A percentile compares a stretch with the other conserved stretches of the same genome.
phyloP scores from a whole-genome alignment of 2,888 invertebrate species.

The Acronicta aceris region DNA sequence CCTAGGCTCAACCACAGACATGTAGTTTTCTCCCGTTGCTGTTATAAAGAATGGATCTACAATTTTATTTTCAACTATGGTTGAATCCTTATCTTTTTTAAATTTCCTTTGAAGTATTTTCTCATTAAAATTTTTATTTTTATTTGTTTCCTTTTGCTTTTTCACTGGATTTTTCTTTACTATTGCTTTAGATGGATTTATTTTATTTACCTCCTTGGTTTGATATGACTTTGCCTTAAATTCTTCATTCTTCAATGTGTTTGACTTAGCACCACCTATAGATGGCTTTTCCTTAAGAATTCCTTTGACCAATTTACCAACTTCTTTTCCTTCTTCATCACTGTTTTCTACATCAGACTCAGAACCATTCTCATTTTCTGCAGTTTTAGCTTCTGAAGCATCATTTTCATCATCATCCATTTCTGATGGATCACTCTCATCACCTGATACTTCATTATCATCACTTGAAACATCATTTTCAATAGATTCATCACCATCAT shows the following conservation, averaged over 20 bases:
- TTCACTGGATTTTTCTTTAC: conserved; percentile 65
- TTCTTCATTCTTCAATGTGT: conserved; percentile 4
- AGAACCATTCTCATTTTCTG: conserved; percentile 10
- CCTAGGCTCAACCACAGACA: conserved; percentile 82
- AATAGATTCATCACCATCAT: conserved; percentile 21
- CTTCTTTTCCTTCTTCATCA: conserved; percentile 11
- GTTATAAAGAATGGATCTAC: conserved; percentile 86
- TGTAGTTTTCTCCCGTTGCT: conserved; percentile 81
- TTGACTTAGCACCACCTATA: conserved; percentile 11
- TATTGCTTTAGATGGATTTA: conserved; percentile 39
- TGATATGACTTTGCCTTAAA: not conserved
- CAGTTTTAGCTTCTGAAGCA: conserved; percentile 10
- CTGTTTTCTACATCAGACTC: conserved; percentile 16
- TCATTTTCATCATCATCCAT: conserved; percentile 8
- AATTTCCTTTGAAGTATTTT: conserved; percentile 76
- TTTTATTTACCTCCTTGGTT: conserved; percentile 19
- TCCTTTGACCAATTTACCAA: conserved; percentile 8
- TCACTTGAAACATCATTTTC: conserved; percentile 34
- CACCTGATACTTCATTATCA: conserved; percentile 14
- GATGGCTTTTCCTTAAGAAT: conserved; percentile 18
- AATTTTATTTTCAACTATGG: conserved; percentile 66
- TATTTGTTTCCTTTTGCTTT: conserved; percentile 73
- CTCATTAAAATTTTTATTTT: conserved; percentile 79
- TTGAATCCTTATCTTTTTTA: conserved; percentile 66
- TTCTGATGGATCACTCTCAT: conserved; percentile 33